phyloP scores from a whole-genome alignment of 37 sponge, comb jelly and placozoan species.

The Oscarella lobularis region DNA sequence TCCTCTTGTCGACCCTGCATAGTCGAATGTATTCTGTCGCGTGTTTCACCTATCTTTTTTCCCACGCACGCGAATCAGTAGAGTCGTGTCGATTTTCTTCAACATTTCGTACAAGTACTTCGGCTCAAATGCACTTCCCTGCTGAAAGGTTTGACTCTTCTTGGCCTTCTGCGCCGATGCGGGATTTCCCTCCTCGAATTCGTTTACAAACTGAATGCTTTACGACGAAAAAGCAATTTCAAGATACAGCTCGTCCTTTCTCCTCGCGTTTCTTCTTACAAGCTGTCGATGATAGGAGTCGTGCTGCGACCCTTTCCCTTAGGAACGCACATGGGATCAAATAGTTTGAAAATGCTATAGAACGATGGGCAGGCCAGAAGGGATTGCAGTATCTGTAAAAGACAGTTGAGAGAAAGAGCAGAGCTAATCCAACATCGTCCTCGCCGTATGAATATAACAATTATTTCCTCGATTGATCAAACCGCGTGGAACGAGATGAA shows the following conservation, averaged over 20 bases:
- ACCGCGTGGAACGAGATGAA: slow-evolving; percentile 55
- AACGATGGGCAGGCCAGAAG: slow-evolving; percentile 50
- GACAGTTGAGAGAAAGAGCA: background rate
- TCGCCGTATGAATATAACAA: slow-evolving; percentile 85
- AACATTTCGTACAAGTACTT: slow-evolving; percentile 55
- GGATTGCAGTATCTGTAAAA: slow-evolving; percentile 51
- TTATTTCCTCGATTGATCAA: slow-evolving; percentile 67
- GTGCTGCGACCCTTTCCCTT: slow-evolving; percentile 12
- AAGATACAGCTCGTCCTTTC: no score
- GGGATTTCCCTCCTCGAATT: slow-evolving; percentile 15
- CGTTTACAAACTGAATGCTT: slow-evolving; percentile 44
- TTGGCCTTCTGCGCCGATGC: slow-evolving; percentile 5
- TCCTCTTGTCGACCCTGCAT: slow-evolving; percentile 87
- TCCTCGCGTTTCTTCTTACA: no score
- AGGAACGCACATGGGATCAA: slow-evolving; percentile 21
- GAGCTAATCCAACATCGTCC: slow-evolving; percentile 6
- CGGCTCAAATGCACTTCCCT: slow-evolving; percentile 53
- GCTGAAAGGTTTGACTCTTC: slow-evolving; percentile 16
- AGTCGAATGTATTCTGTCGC: no score
- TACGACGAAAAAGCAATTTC: background rate
- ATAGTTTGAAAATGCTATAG: slow-evolving; percentile 18
- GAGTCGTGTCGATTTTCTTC: slow-evolving; percentile 32
- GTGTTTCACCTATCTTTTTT: no score
- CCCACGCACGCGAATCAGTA: slow-evolving; percentile 31
- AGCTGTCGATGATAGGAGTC: slow-evolving; percentile 43